These are phyloP conservation scores for Silurus meridionalis DNA, from an alignment of 2,113 vertebrate species.

Conservation along the genomic window DNA sequence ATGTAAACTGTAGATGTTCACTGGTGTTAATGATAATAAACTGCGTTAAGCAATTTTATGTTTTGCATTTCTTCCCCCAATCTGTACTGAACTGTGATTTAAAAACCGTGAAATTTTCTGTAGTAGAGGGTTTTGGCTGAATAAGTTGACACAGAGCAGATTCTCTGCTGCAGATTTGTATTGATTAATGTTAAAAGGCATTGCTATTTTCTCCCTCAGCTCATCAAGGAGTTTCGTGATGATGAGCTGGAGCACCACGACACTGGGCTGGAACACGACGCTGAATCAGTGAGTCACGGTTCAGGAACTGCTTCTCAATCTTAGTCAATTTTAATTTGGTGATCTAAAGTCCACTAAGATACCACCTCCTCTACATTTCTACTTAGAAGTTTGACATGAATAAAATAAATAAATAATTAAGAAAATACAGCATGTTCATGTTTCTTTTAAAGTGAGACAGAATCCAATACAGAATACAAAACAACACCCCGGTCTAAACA, in stretches of 20 bases:
- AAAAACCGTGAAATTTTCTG: no score
- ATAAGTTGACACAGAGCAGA: neutral
- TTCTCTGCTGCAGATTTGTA: neutral
- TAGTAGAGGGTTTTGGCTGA: neutral
- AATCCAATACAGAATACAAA: neutral
- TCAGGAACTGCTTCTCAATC: neutral
- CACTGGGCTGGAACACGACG: slow-evolving; percentile 83
- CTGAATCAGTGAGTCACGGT: slow-evolving; percentile 79
- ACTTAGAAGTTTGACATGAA: neutral
- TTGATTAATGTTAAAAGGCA: neutral
- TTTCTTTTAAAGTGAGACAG: neutral
- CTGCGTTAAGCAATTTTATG: no score
- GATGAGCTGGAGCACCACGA: slow-evolving; percentile 95
- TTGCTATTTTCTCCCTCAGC: slow-evolving; percentile 61
- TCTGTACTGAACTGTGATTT: no score
- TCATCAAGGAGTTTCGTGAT: slow-evolving; percentile 91
- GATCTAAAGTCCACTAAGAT: no score
- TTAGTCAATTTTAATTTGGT: no score
- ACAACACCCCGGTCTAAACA: neutral
- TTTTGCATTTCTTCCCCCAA: no score
- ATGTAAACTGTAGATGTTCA: no score
- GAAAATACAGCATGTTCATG: neutral
- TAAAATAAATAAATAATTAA: neutral
- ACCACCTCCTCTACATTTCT: no score
- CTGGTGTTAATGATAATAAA: no score